Evolutionary conservation across 2,113 vertebrate species (phyloP).

Genomic region (Pteronura brasiliensis): DNA sequence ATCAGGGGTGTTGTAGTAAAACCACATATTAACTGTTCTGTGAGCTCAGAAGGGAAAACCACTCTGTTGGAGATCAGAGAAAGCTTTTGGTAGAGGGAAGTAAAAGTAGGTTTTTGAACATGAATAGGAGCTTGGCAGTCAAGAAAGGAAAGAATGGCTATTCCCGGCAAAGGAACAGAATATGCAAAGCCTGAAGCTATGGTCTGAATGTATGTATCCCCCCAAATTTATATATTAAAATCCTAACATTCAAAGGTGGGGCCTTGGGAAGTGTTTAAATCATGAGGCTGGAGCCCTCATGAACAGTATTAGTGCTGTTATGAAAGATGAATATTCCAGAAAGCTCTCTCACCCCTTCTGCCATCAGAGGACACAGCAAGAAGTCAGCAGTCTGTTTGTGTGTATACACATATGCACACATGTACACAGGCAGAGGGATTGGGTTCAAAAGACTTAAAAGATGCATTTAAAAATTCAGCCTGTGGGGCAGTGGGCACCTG

Average conservation of each 20-base stretch:
- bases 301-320: background rate
- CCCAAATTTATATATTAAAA: background rate
- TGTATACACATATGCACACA: background rate
- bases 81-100: background rate
- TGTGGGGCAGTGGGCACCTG: too few relatives aligned
- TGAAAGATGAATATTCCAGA: background rate
- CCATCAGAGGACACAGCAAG: background rate
- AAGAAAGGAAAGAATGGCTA: background rate
- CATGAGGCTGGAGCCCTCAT: background rate
- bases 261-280: background rate
- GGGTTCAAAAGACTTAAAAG: background rate
- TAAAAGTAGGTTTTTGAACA: background rate
- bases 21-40: accelerated
- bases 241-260: background rate
- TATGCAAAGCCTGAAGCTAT: background rate
- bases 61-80: background rate
- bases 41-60: background rate
- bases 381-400: background rate
- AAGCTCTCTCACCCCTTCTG: background rate
- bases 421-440: background rate
- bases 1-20: background rate
- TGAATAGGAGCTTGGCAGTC: background rate
- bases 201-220: background rate
- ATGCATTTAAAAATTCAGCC: background rate
- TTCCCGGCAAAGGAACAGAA: background rate